A percentile compares a stretch with the other conserved stretches of the same genome.
Evolutionary conservation across 2,888 invertebrate genomes (phyloP).

Genomic region (Panorpa germanica): DNA sequence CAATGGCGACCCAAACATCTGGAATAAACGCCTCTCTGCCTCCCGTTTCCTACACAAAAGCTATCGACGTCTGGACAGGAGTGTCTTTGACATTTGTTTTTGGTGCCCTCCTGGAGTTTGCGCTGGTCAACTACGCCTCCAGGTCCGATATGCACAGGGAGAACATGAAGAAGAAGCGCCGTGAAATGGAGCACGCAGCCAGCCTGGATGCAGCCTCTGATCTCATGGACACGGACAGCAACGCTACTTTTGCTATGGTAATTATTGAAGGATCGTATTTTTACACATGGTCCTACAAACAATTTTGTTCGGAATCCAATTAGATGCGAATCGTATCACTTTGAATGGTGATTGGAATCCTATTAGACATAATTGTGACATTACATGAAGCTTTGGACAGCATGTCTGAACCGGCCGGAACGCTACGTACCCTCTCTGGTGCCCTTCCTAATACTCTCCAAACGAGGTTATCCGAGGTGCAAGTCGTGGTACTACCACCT

Average conservation of each 20-base stretch:
- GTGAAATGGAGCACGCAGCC: constrained; percentile 72
- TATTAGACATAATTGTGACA: no score
- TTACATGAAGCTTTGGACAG: no score
- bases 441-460: no score
- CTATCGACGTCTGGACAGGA: constrained; percentile 95
- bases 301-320: no score
- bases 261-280: constrained; percentile 27
- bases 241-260: constrained; percentile 87
- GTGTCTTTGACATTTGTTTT: constrained; percentile 97
- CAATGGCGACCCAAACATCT: constrained; percentile 95
- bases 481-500: no score
- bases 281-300: no score
- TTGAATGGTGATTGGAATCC: no score
- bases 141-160: constrained; percentile 73
- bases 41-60: constrained; percentile 96
- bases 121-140: constrained; percentile 92
- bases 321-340: no score
- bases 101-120: constrained; percentile 92
- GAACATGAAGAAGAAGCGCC: constrained; percentile 75
- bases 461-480: no score
- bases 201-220: constrained; percentile 76
- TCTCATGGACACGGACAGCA: constrained; percentile 71
- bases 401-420: no score
- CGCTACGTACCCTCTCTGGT: no score
- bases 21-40: constrained; percentile 92